These are phyloP conservation scores for Sorex maritimensis DNA, from an alignment of 2,797 vertebrate species.

Conservation along the genomic window DNA sequence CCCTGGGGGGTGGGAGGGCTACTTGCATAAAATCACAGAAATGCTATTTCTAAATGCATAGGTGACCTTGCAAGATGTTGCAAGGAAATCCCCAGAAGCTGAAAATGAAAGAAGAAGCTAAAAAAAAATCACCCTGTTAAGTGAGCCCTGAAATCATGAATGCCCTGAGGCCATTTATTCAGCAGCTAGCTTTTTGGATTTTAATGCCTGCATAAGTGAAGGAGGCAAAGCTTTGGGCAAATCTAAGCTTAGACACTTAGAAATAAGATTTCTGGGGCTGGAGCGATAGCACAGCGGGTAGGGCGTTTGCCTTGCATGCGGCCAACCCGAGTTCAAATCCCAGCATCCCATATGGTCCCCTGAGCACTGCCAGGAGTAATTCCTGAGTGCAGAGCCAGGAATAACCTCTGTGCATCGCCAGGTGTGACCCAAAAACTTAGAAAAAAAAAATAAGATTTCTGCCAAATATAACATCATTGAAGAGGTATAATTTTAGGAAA, in stretches of 20 bases:
- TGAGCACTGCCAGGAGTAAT: no score
- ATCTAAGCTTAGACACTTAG: not conserved
- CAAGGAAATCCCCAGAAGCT: conserved; percentile 69
- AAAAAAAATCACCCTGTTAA: conserved; percentile 46
- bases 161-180: conserved; percentile 29
- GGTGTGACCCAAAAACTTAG: no score
- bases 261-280: not conserved
- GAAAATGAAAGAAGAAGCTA: conserved; percentile 58
- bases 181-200: not conserved
- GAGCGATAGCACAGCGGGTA: no score
- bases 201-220: not conserved
- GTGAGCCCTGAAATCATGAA: conserved; percentile 16
- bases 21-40: conserved; percentile 38
- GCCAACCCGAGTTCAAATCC: no score
- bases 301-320: no score
- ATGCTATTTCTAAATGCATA: conserved; percentile 47
- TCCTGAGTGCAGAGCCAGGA: no score
- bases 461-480: not conserved
- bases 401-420: no score
- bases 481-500: not conserved
- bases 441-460: not conserved
- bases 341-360: no score
- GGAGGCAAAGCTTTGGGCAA: not conserved
- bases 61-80: conserved; percentile 66
- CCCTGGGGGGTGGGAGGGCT: not conserved